Percentiles rank a stretch among this genome's conserved stretches.
These are phyloP conservation scores for Apostichopus japonicus DNA, from an alignment of 35 echinoderm and acorn worm genomes.

Conservation along the genomic window DNA sequence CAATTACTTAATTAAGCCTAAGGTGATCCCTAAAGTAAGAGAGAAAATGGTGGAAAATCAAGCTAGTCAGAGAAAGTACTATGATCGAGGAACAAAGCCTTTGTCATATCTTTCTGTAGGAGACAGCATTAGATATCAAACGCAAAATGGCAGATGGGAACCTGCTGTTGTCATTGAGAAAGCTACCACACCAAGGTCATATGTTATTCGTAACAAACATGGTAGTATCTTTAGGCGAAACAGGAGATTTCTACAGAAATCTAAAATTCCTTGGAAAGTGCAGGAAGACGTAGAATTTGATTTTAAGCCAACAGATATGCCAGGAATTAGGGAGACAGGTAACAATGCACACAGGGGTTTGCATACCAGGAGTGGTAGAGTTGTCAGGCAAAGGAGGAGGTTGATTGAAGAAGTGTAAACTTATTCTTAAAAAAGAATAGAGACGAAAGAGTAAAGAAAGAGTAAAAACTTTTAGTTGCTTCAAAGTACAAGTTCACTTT, in stretches of 20 bases:
- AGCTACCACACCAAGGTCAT: not conserved
- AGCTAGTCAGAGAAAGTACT: not conserved
- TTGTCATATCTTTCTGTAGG: not conserved
- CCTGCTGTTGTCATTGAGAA: not conserved
- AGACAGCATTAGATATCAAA: not conserved
- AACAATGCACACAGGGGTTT: not conserved
- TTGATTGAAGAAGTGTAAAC: not conserved
- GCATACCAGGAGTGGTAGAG: not conserved
- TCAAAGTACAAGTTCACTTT: not conserved
- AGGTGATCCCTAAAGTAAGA: not conserved
- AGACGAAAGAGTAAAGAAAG: not conserved
- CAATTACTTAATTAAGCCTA: not conserved
- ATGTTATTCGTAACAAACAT: not conserved
- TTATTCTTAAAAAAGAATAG: not conserved
- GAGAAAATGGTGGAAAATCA: not conserved
- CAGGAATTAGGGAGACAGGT: not conserved
- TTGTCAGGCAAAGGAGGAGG: not conserved
- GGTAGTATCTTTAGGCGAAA: not conserved
- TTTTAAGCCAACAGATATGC: not conserved
- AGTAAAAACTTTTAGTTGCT: not conserved
- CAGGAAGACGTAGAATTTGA: not conserved
- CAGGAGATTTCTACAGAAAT: not conserved
- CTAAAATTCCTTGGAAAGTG: not conserved
- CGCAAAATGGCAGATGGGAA: constrained; percentile 4
- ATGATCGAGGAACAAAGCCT: not conserved